These are phyloP conservation scores for Scaeva pyrastri DNA, from an alignment of 2,888 invertebrate genomes.

Conservation along the genomic window DNA sequence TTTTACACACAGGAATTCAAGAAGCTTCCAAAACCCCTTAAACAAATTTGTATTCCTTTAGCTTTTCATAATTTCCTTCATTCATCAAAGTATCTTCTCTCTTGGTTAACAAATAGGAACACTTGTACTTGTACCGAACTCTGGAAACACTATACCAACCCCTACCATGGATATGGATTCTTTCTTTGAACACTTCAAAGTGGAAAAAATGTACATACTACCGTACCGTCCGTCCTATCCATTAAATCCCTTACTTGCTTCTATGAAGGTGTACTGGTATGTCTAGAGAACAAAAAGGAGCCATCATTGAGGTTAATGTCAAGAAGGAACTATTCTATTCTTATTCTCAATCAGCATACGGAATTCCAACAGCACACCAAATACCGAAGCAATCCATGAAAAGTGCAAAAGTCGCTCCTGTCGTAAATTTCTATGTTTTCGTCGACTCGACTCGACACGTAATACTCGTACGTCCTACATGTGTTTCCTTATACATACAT, in stretches of 20 bases:
- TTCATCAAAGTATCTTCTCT: no score
- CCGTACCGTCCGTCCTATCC: background rate
- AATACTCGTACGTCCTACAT: no score
- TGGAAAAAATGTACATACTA: background rate
- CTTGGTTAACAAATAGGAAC: background rate
- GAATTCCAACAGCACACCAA: background rate
- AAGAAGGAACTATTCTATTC: background rate
- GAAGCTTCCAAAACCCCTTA: no score
- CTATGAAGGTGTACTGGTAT: no score
- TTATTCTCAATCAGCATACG: slow-evolving; percentile 10
- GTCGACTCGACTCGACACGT: background rate
- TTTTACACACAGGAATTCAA: no score
- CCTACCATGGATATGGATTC: no score
- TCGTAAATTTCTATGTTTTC: background rate
- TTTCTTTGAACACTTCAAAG: background rate
- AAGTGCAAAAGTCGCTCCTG: slow-evolving; percentile 6
- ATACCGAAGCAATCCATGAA: background rate
- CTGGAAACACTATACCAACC: background rate
- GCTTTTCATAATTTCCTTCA: no score
- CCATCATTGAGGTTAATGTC: slow-evolving; percentile 6
- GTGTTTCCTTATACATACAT: no score
- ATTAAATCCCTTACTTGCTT: background rate
- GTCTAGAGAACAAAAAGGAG: background rate
- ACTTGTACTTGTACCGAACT: background rate
- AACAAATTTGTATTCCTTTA: no score